phyloP scores from a whole-genome alignment of 2,888 invertebrate species.

The Dicycla oo region DNA sequence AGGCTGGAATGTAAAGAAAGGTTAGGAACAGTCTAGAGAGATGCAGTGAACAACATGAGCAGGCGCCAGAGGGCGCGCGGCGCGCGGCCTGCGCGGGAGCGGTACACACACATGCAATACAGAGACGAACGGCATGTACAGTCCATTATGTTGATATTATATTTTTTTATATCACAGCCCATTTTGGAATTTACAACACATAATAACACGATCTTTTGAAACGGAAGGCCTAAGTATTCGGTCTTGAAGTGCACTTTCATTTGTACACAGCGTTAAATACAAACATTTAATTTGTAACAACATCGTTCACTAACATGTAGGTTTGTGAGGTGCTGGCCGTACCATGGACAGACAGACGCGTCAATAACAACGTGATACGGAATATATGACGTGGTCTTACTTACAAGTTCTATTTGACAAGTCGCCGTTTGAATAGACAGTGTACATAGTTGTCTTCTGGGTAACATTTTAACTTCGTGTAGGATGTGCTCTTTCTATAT shows the following conservation, averaged over 20 bases:
- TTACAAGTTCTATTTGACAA: conserved; percentile 41
- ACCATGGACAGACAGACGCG: conserved; percentile 71
- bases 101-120: conserved; percentile 81
- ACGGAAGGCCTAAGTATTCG: conserved; percentile 86
- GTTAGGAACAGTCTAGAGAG: conserved; percentile 37
- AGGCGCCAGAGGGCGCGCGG: conserved; percentile 39
- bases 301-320: conserved; percentile 83
- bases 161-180: conserved; percentile 94
- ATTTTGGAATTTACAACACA: conserved; percentile 93
- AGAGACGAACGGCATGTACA: conserved; percentile 93
- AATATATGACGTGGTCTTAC: conserved; percentile 39
- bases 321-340: conserved; percentile 76
- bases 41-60: conserved; percentile 26
- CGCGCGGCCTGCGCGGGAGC: conserved; percentile 70
- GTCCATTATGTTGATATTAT: conserved; percentile 91
- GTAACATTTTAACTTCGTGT: conserved; percentile 36
- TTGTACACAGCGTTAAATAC: conserved; percentile 90
- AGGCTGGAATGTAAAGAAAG: conserved; percentile 38
- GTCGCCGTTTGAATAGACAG: conserved; percentile 47
- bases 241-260: conserved; percentile 90
- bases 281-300: conserved; percentile 87
- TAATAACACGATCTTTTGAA: conserved; percentile 87
- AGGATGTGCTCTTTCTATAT: conserved; percentile 53
- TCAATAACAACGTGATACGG: conserved; percentile 56
- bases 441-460: conserved; percentile 57